Base-by-base conservation (phyloP, 2,888 invertebrate genomes). In the Chloroclysta siterata region DNA sequence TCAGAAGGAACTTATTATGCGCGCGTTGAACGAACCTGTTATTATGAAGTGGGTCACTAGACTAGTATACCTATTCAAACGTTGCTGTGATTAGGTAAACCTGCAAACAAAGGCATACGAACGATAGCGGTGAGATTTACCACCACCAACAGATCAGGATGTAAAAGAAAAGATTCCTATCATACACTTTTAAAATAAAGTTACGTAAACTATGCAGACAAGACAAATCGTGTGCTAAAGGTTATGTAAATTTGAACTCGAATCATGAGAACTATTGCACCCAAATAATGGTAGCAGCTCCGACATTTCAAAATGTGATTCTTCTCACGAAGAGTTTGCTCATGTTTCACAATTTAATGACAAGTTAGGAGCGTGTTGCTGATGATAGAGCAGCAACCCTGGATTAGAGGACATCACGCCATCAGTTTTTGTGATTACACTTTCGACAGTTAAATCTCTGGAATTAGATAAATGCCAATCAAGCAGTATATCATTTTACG, bases 361-460 rank as follows among this genome's bases (percentile, higher is more conserved):
- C 39, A 17, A 52, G 46, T 41, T 39, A 54, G 46, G 28, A 44
- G 44, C 29, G 42, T 52, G 61, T 14, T 36, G 61, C 33, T 36
- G 15, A 61, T 61, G 58, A 55, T 54, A 50, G 44, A 52, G 66
- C 61, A 68, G 63, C 69, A 68, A 64, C 71, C 68, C 71, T 68
- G 56, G 50, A 69, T 69, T 64, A 66, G 48, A 53, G n/a, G n/a
- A 41, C 62, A 61, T 59, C 71, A 65, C 67, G 51, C 33, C 10
- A 68, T 55, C 54, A 51, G 63, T 71, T 71, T 71, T 71, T 71
- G 67, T 48, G 61, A 59, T 61, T 54, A 63, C 65, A 70, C 72
- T 69, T 70, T 70, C 71, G 64, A 70, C 69, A 70, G 65, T 64
- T 68, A 70, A 56, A 68, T 72, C 60, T 68, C 56, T 52, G 53